Base-by-base conservation (phyloP, 2,888 invertebrate genomes). In the Digitonthophagus gazella region DNA sequence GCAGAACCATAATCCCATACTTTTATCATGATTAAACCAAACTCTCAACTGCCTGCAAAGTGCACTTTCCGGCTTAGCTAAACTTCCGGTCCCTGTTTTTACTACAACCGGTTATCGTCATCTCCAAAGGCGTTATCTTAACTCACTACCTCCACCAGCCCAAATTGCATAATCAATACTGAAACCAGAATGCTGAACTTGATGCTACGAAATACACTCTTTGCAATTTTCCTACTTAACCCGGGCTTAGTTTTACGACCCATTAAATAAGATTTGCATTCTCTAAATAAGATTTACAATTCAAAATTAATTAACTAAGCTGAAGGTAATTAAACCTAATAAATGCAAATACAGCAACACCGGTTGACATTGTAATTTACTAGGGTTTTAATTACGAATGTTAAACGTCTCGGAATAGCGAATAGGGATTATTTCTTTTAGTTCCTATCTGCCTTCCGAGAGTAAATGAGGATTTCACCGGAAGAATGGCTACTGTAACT, bases 371-470 rank as follows among this genome's bases (percentile, higher is more conserved):
- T 44, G 6, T 44, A 44, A 44, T 44, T 44, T 44, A 44, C 28
- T 44, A 6, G 28, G 28, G 28, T 44, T 44, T 44, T 44, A 44
- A 44, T 44, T 8, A 44, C 11, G 28, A 44, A 44, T 44, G 28
- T 44, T 44, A 44, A 44, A 44, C 11, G 28, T 44, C 28, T 6
- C 11, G 11, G 28, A 44, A 44, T 8, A 11, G 28, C 6, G 11
- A 44, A 11, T 11, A 44, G 6, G 28, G 28, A 44, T 44, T 44
- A 44, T 11, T 44, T 44, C 11, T 44, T 44, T 2, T 82, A 91
- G 95, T 96, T 55, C 96, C 96, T 18, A 95, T 96, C 81, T 97
- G 96, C 83, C 89, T 97, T 88, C 96, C 95, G 0, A 86, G 88
- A 1, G 90, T 92, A 58, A 87, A 87, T 55, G 89, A 90, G 0